These are phyloP conservation scores for Apodemia hepburni DNA, from an alignment of 2,888 invertebrate species.

Conservation along the genomic window DNA sequence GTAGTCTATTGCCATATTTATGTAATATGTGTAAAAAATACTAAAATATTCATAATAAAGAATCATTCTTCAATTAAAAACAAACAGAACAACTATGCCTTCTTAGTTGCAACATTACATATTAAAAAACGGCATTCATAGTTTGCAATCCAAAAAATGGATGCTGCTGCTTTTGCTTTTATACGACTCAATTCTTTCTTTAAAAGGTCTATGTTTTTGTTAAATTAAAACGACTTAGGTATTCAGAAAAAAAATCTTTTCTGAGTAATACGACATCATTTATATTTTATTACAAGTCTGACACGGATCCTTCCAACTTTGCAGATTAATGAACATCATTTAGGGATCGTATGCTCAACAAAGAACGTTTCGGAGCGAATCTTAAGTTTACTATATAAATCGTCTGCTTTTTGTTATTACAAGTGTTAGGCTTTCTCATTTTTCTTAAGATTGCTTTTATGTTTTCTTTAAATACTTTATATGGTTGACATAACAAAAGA, in stretches of 20 bases:
- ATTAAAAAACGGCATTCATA: too few species aligned
- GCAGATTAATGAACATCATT: conserved; percentile 7
- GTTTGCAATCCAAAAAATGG: too few species aligned
- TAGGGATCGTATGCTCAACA: not conserved
- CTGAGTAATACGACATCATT: not conserved
- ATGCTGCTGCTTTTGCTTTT: too few species aligned
- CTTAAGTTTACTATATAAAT: not conserved
- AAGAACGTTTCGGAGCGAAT: conserved; percentile 4
- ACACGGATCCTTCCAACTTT: not conserved
- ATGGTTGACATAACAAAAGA: not conserved
- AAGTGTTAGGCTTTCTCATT: not conserved
- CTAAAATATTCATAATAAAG: too few species aligned
- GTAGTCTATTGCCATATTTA: too few species aligned
- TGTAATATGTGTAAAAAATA: too few species aligned
- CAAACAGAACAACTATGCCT: too few species aligned
- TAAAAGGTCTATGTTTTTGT: not conserved
- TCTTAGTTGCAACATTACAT: too few species aligned
- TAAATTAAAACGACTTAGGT: not conserved
- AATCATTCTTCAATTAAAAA: too few species aligned
- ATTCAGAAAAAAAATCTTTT: not conserved
- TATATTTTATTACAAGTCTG: conserved; percentile 11
- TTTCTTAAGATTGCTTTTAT: not conserved
- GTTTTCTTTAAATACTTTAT: not conserved
- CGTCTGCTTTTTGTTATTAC: not conserved
- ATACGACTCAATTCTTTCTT: too few species aligned